These are phyloP conservation scores for Phrynosoma blainvillii DNA, from an alignment of 2,113 vertebrate genomes.

Conservation along the genomic window DNA sequence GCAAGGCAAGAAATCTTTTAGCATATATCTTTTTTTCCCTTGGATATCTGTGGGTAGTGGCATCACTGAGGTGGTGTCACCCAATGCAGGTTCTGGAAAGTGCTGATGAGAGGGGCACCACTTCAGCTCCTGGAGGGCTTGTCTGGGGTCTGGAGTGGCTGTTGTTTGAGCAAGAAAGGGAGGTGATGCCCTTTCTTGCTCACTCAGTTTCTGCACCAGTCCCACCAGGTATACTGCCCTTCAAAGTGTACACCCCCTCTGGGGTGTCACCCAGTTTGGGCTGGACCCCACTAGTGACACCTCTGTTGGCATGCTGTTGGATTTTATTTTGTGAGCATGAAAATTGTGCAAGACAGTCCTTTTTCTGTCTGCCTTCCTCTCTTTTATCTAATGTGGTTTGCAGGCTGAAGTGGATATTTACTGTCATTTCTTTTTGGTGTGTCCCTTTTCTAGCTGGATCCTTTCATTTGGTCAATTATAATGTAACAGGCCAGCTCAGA, in stretches of 20 bases:
- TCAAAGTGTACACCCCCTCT: no score
- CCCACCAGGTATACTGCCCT: no score
- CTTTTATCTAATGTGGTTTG: rapidly evolving
- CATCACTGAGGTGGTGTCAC: no score
- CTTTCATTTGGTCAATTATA: background rate
- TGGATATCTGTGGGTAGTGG: background rate
- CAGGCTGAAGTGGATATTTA: background rate
- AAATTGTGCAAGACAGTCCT: background rate
- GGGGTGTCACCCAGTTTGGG: no score
- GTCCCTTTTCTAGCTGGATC: background rate
- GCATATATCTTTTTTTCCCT: slow-evolving; percentile 49
- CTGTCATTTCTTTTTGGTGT: background rate
- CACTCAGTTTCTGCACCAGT: no score
- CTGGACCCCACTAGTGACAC: no score
- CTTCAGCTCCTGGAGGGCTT: no score
- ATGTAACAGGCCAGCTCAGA: background rate
- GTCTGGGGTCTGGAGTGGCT: no score
- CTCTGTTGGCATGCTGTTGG: slow-evolving; percentile 35
- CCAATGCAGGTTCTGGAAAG: no score
- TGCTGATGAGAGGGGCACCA: no score
- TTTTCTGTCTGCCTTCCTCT: rapidly evolving
- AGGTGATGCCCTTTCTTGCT: no score
- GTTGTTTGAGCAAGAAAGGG: no score
- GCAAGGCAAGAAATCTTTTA: slow-evolving; percentile 32
- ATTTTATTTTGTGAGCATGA: slow-evolving; percentile 37